These are phyloP conservation scores for Brachyrhaphis roseni DNA, from an alignment of 2,797 vertebrate species.

Conservation along the genomic window DNA sequence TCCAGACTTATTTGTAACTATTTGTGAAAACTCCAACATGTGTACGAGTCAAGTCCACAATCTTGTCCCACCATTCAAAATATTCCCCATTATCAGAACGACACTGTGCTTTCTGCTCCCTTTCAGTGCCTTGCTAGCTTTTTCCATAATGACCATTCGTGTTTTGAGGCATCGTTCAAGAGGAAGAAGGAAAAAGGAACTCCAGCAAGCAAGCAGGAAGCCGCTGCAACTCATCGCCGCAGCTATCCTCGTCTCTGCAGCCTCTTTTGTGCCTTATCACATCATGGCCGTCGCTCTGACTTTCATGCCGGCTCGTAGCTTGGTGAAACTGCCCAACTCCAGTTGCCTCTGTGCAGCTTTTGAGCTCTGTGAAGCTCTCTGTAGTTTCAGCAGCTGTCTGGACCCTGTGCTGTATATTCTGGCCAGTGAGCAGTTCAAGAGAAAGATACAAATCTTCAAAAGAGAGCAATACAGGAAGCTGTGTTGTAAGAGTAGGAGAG, in stretches of 20 bases:
- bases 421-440: constrained; percentile 79
- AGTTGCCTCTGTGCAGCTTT: constrained; percentile 66
- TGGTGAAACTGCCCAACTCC: constrained; percentile 61
- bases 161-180: constrained; percentile 62
- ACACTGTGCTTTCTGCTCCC: constrained; percentile 79
- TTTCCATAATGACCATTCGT: constrained; percentile 74
- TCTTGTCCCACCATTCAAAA: constrained; percentile 62
- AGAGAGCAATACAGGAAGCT: constrained; percentile 33
- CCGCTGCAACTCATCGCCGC: constrained; percentile 79
- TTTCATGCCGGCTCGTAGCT: constrained; percentile 69
- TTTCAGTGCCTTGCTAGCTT: constrained; percentile 71
- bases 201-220: constrained; percentile 59
- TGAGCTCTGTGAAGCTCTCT: constrained; percentile 82
- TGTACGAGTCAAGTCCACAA: constrained; percentile 67
- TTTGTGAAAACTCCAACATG: constrained; percentile 28
- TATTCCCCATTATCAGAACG: constrained; percentile 68
- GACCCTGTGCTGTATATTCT: constrained; percentile 85
- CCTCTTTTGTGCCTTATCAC: constrained; percentile 84
- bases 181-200: constrained; percentile 27
- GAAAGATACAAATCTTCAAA: constrained; percentile 57
- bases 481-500: constrained; percentile 61
- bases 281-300: constrained; percentile 76
- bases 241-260: constrained; percentile 77
- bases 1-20: constrained; percentile 75
- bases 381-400: constrained; percentile 82